Conservation (phyloP, 2,888 invertebrate genomes). For the Netelia virgata region DNA sequence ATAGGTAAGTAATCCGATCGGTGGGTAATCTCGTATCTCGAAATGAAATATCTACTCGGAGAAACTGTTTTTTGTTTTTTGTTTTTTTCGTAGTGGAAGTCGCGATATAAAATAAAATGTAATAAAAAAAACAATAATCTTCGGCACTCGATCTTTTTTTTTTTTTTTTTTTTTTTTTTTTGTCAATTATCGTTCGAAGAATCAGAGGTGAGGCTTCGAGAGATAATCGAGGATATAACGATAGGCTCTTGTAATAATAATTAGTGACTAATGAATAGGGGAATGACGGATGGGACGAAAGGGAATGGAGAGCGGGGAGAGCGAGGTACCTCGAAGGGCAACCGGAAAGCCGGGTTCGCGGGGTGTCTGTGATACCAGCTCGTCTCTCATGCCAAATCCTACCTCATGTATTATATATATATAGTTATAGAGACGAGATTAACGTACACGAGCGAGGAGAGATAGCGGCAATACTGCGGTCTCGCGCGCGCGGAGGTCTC, state of each 20-base stretch:
- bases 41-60: constrained; percentile 32
- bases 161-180: constrained; percentile 18
- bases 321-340: constrained; percentile 43
- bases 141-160: background rate
- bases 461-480: constrained; percentile 72
- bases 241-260: constrained; percentile 52
- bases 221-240: constrained; percentile 50
- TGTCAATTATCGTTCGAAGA: constrained; percentile 39
- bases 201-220: constrained; percentile 4
- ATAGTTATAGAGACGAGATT: constrained; percentile 20
- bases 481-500: constrained; percentile 76
- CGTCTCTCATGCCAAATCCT: constrained; percentile 10
- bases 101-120: background rate
- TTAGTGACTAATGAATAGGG: constrained; percentile 48
- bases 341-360: constrained; percentile 64
- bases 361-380: constrained; percentile 41
- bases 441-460: constrained; percentile 33
- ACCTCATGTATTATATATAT: constrained; percentile 13
- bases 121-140: background rate
- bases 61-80: constrained; percentile 15
- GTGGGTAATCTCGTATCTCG: constrained; percentile 24
- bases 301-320: background rate
- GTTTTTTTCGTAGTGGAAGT: too few species aligned
- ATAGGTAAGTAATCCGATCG: constrained; percentile 30
- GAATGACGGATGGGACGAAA: constrained; percentile 29